Evolutionary conservation across 2,888 invertebrate species (phyloP), one percentile per base, ranked within the genome.

Genomic region (Conops quadrifasciatus): DNA sequence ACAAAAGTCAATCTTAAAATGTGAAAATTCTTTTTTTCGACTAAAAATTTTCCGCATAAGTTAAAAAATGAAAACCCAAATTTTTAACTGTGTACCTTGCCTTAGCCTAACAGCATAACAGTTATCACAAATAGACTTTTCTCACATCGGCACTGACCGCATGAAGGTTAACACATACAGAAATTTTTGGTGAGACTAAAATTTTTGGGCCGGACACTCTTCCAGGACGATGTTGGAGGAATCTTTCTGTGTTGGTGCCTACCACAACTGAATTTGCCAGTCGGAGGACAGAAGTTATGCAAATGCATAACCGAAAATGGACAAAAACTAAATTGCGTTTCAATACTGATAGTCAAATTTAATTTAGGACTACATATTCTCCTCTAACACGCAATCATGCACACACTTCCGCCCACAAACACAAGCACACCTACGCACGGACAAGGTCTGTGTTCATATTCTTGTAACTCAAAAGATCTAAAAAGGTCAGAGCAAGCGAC

Each of bases 281-380:
- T 26, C 59, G 21, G 47, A 47, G n/a, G 26, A 26, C 13, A 58
- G 1, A 15, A 47, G 59, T 28, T 67, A 67, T 59, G 67, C 56
- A 66, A 45, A 58, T 58, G 13, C 26, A 28, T 47, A 45, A 43
- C 24, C 19, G 45, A 67, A 67, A 67, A 67, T 59, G 45, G 21
- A 24, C 53, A 59, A 45, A 67, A 67, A 60, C 47, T 67, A 45
- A 67, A 60, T 59, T 59, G 47, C 30, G 58, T 49, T 67, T 28
- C 67, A 67, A 47, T 28, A 67, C 67, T 21, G 67, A 67, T 49
- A 67, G 28, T 45, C n/a, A 67, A 59, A 67, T 60, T 67, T 67
- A 45, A 67, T 67, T 59, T 47, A 59, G 28, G 45, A 21, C 28
- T 21, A 19, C 56, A 45, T 43, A n/a, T n/a, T n/a, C 36, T 45